These are phyloP conservation scores for Chamaedrilus cognettii DNA, from an alignment of 2,888 invertebrate species.

Conservation along the genomic window DNA sequence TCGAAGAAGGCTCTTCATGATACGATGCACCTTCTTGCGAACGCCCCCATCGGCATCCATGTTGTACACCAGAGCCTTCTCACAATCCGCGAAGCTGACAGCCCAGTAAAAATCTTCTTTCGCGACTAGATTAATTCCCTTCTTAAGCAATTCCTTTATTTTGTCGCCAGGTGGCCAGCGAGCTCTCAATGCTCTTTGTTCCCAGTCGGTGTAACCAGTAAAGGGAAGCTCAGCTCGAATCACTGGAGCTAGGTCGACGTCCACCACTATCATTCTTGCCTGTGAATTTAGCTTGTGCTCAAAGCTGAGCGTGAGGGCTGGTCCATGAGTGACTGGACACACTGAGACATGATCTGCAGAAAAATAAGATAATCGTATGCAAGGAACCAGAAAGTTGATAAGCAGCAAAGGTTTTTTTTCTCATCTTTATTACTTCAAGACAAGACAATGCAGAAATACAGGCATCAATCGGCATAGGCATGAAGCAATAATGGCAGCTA, in stretches of 20 bases:
- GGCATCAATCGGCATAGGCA: too few relatives aligned
- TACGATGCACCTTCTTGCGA: constrained; percentile 28
- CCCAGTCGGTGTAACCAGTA: constrained; percentile 15
- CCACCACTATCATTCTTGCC: neutral
- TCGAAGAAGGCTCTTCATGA: constrained; percentile 28
- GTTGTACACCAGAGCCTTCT: constrained; percentile 22
- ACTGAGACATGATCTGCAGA: constrained; percentile 1
- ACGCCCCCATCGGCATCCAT: constrained; percentile 28
- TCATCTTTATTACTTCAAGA: too few relatives aligned
- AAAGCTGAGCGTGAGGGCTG: constrained; percentile 8
- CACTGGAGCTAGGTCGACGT: constrained; percentile 19
- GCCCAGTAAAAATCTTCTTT: constrained; percentile 29
- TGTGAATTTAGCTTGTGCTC: neutral
- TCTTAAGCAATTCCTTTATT: constrained; percentile 9
- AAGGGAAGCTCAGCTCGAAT: constrained; percentile 11
- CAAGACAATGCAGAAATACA: too few relatives aligned
- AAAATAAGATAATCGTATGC: too few relatives aligned
- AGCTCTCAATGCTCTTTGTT: neutral
- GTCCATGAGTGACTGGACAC: constrained; percentile 6
- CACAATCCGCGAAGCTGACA: constrained; percentile 19
- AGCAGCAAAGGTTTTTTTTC: too few relatives aligned
- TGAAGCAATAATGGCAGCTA: too few relatives aligned
- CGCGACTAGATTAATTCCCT: constrained; percentile 20
- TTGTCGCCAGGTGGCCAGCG: constrained; percentile 26
- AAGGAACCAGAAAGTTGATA: too few relatives aligned